Percentiles rank a stretch among this genome's conserved stretches.
Conservation (phyloP, 2,113 vertebrate species). For the Lophura nycthemera region DNA sequence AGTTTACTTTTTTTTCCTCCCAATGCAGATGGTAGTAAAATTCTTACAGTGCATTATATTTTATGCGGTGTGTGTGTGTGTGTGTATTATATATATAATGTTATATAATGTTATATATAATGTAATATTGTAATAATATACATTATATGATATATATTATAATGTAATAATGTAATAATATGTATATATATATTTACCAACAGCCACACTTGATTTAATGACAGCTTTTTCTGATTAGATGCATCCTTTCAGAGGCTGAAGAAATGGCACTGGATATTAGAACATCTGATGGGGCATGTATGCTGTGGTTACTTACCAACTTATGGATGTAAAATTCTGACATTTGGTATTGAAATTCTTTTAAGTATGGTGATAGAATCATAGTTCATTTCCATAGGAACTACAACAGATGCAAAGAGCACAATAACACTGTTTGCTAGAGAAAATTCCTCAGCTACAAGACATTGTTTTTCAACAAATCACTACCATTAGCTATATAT, state of each 20-base stretch:
- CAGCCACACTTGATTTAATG: not conserved
- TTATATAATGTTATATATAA: no score
- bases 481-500: no score
- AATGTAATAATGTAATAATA: no score
- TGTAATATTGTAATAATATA: no score
- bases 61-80: no score
- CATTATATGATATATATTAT: no score
- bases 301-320: not conserved
- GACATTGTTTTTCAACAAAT: no score
- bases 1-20: not conserved
- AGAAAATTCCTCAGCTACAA: no score
- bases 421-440: no score
- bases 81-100: no score
- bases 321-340: not conserved
- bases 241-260: not conserved
- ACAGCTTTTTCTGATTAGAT: not conserved
- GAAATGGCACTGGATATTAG: not conserved
- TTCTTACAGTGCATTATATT: not conserved
- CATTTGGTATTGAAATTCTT: not conserved
- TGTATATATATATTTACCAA: not conserved
- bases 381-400: not conserved
- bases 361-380: not conserved
- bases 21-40: not conserved
- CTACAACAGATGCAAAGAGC: no score
- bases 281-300: not conserved